Conservation (phyloP, 2,888 invertebrate species). For the Slavum lentiscoides region DNA sequence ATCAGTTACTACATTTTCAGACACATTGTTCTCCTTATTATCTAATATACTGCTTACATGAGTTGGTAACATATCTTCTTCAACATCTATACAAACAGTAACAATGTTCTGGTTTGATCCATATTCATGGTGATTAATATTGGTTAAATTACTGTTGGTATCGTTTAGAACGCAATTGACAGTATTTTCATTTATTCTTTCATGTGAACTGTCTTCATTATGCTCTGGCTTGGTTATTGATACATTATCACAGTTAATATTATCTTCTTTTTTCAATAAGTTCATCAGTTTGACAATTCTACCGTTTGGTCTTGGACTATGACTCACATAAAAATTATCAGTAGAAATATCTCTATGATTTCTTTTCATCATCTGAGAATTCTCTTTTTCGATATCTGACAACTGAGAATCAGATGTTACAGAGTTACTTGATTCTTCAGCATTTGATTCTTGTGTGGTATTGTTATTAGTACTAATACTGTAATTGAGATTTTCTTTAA, state of each 20-base stretch:
- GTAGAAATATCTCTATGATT: neutral
- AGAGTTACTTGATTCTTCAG: neutral
- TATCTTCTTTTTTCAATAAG: neutral
- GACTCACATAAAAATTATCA: neutral
- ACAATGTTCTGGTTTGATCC: neutral
- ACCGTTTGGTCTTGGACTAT: neutral
- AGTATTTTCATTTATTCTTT: neutral
- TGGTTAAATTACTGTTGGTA: neutral
- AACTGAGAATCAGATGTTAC: neutral
- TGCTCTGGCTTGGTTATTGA: neutral
- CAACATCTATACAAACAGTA: neutral
- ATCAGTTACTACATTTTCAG: neutral
- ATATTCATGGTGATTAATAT: neutral
- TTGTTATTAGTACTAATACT: neutral
- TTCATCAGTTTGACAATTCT: neutral
- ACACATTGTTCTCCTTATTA: neutral
- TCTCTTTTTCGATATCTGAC: neutral
- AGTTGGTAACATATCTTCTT: constrained; percentile 4
- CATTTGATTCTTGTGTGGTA: neutral
- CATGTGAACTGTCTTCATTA: neutral
- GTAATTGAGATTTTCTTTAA: neutral
- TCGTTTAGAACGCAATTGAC: neutral
- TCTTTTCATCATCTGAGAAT: neutral
- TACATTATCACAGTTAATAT: neutral
- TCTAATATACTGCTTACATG: neutral